phyloP scores from a whole-genome alignment of 2,113 vertebrate genomes.

The Turnix velox region DNA sequence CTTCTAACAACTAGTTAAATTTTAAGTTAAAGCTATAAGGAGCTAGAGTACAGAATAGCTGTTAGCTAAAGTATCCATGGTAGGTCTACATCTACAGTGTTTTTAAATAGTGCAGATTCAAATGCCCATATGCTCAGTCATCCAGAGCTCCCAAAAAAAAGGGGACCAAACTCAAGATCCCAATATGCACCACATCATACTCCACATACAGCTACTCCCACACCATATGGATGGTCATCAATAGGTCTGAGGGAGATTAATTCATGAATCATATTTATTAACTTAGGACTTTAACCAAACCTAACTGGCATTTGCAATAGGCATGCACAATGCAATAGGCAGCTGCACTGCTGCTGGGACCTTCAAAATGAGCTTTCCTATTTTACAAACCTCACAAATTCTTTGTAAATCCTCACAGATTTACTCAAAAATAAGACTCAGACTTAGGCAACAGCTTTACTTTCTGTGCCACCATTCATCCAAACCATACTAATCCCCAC shows the following conservation, averaged over 20 bases:
- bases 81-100: neutral
- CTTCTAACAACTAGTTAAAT: slow-evolving; percentile 31
- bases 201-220: neutral
- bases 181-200: neutral
- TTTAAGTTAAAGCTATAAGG: neutral
- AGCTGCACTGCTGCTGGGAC: neutral
- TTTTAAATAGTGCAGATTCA: neutral
- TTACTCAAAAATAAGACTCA: neutral
- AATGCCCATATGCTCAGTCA: neutral
- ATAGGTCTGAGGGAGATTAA: neutral
- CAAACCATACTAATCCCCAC: neutral
- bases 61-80: neutral
- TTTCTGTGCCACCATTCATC: neutral
- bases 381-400: neutral
- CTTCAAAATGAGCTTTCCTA: neutral
- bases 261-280: neutral
- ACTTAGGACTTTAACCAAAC: neutral
- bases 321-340: neutral
- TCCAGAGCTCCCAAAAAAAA: neutral
- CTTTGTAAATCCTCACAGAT: neutral
- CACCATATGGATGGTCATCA: neutral
- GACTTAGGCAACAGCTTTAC: neutral
- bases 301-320: neutral
- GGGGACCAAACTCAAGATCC: neutral
- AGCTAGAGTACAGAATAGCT: neutral